These are phyloP conservation scores for Neopipo cinnamomea DNA, from an alignment of 2,113 vertebrate genomes.

Conservation along the genomic window DNA sequence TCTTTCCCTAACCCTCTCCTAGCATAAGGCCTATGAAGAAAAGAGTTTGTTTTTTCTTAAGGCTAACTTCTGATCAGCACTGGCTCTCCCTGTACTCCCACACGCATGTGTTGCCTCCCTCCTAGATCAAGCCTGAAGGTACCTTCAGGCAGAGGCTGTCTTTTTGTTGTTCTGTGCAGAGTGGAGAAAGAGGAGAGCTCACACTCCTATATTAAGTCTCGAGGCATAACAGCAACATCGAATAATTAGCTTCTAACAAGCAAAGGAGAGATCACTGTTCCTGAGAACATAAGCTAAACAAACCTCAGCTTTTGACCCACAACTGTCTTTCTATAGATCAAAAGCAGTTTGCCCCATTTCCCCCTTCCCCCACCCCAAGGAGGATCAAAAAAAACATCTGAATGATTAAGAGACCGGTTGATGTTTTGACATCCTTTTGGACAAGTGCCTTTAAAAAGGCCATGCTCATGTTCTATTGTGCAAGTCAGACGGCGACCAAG, in stretches of 20 bases:
- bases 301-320: not conserved
- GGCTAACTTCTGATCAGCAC: not conserved
- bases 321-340: not conserved
- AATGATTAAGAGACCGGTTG: not conserved
- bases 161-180: not conserved
- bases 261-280: not conserved
- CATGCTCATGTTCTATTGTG: not conserved
- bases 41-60: not conserved
- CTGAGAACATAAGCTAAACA: not conserved
- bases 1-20: not conserved
- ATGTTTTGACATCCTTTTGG: not conserved
- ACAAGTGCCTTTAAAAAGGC: not conserved
- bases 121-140: not conserved
- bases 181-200: not conserved
- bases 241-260: not conserved
- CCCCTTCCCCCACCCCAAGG: not conserved
- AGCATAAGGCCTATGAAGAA: not conserved
- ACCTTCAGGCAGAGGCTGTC: not conserved
- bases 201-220: not conserved
- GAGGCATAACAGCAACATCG: not conserved
- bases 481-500: not conserved
- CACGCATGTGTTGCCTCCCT: accelerated
- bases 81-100: not conserved
- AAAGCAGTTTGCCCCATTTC: not conserved
- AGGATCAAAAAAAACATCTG: not conserved